Percentiles rank a stretch among this genome's conserved stretches.
These are phyloP conservation scores for Tricholauxania praeusta DNA, from an alignment of 2,888 invertebrate genomes.

Conservation along the genomic window DNA sequence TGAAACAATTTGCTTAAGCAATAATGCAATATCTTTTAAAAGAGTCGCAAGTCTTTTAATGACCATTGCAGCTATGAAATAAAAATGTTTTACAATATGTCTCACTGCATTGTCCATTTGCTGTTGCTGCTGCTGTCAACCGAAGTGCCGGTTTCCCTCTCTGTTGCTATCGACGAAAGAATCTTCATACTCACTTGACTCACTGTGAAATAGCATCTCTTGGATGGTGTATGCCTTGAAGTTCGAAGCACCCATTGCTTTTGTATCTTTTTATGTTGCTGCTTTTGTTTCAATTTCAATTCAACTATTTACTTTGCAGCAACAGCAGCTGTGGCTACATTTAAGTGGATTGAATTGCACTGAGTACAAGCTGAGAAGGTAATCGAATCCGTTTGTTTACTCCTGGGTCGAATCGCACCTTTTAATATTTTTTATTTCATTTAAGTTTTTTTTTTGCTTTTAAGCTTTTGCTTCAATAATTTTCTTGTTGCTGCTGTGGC, in stretches of 20 bases:
- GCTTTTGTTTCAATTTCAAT: neutral
- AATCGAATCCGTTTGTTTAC: constrained; percentile 13
- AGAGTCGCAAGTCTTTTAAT: too few species aligned
- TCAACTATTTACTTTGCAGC: neutral
- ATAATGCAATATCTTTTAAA: too few species aligned
- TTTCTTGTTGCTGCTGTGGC: neutral
- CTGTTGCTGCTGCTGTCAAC: too few species aligned
- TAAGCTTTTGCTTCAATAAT: neutral
- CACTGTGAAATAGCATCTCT: neutral
- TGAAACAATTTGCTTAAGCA: too few species aligned
- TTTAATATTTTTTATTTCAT: neutral
- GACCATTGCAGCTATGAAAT: too few species aligned
- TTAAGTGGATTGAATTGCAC: neutral
- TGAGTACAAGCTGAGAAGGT: neutral
- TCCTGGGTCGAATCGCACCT: neutral
- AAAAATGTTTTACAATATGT: too few species aligned
- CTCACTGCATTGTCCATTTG: too few species aligned
- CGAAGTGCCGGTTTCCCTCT: too few species aligned
- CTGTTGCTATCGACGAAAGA: too few species aligned
- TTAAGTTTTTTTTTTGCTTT: neutral
- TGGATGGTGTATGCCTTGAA: constrained; percentile 6
- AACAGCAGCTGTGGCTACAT: neutral
- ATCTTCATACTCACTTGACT: too few species aligned
- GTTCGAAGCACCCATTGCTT: constrained; percentile 6
- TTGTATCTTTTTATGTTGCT: neutral